These are phyloP conservation scores for Crossocerus cetratus DNA, from an alignment of 2,888 invertebrate species.

Conservation along the genomic window DNA sequence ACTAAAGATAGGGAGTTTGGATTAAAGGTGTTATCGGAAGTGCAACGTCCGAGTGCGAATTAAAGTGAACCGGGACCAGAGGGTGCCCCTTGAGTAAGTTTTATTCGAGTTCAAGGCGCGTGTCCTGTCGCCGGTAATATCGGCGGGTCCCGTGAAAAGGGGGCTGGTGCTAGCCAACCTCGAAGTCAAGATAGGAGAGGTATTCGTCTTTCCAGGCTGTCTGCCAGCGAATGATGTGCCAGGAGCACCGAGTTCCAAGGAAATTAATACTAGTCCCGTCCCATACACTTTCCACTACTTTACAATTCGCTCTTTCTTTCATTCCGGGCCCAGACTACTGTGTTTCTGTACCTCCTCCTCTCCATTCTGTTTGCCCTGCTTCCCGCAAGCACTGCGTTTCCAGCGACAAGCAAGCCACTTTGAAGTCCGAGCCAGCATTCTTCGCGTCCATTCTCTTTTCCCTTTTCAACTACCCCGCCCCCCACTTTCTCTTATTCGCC, in stretches of 20 bases:
- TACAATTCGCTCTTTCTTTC: constrained; percentile 45
- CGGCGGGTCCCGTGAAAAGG: constrained; percentile 22
- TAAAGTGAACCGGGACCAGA: too few species aligned
- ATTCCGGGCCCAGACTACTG: background rate
- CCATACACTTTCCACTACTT: constrained; percentile 31
- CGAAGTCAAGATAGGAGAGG: constrained; percentile 17
- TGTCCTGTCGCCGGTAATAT: constrained; percentile 34
- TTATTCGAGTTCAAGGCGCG: background rate
- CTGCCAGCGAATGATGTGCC: constrained; percentile 57
- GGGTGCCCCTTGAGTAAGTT: too few species aligned
- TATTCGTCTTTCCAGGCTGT: constrained; percentile 47
- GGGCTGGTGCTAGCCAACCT: background rate
- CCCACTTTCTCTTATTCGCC: constrained; percentile 8
- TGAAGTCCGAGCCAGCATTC: constrained; percentile 56
- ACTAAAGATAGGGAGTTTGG: too few species aligned
- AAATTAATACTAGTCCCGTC: constrained; percentile 67
- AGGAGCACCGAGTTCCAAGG: constrained; percentile 55
- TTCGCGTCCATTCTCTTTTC: constrained; percentile 38
- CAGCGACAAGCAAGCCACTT: constrained; percentile 49
- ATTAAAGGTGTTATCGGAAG: too few species aligned
- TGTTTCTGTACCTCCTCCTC: constrained; percentile 15
- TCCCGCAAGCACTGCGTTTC: constrained; percentile 45
- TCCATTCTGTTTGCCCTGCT: constrained; percentile 52
- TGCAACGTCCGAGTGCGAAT: too few species aligned
- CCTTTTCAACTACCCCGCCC: background rate